Percentiles rank a stretch among this genome's conserved stretches.
Conservation (phyloP, 2,888 invertebrate genomes). For the Zonitis immaculata region DNA sequence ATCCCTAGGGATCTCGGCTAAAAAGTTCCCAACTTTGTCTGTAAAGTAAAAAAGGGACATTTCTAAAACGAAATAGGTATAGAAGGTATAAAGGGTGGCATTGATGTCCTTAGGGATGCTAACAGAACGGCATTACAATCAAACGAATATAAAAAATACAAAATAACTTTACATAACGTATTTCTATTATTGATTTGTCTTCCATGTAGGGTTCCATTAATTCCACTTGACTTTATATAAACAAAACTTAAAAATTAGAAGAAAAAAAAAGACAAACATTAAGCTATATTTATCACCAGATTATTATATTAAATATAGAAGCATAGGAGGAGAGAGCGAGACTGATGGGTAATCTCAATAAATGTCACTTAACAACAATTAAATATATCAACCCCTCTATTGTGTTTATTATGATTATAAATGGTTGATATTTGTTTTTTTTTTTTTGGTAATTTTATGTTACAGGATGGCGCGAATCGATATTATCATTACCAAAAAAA, state of each 20-base stretch:
- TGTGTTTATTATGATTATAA: neutral
- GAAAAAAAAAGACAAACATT: neutral
- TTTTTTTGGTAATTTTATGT: conserved; percentile 31
- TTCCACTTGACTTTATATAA: too few species aligned
- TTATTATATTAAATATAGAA: conserved; percentile 31
- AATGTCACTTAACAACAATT: conserved; percentile 38
- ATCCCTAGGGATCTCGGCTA: conserved; percentile 41
- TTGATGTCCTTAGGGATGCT: conserved; percentile 13
- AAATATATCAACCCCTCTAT: conserved; percentile 28
- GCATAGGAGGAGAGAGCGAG: too few species aligned
- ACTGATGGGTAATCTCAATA: conserved; percentile 33
- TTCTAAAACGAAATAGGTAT: neutral
- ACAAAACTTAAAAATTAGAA: too few species aligned
- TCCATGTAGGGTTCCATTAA: too few species aligned
- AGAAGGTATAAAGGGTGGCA: conserved; percentile 25
- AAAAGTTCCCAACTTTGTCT: conserved; percentile 44
- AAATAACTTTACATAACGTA: conserved; percentile 31
- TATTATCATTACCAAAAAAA: conserved; percentile 68
- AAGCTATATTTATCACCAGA: conserved; percentile 30
- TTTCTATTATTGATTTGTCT: too few species aligned
- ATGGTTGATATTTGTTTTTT: conserved; percentile 33
- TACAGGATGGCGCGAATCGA: conserved; percentile 71
- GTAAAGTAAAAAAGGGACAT: conserved; percentile 36
- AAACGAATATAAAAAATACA: conserved; percentile 16
- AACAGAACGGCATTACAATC: neutral